Evolutionary conservation across 2,888 invertebrate genomes (phyloP), one percentile per base, ranked within the genome.

Genomic region (Erpobdella octoculata): DNA sequence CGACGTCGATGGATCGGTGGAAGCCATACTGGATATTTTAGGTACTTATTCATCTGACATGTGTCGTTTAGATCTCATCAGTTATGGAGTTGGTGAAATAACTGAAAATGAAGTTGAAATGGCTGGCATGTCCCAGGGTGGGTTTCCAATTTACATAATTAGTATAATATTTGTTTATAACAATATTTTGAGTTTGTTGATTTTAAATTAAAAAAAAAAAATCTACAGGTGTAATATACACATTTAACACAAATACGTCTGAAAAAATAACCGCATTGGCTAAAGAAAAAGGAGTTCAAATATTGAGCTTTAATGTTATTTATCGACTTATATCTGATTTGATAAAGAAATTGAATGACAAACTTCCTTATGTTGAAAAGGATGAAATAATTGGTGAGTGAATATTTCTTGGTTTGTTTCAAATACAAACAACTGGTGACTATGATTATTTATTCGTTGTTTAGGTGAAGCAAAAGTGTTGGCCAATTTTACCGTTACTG

Each of bases 1-100:
- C 31, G 98, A 98, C 84, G 96, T 97, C 1, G 91, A 92, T 82
- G 98, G 98, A 0, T 93, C 94, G 0, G 89, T 96, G 59, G 97
- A 98, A 83, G 96, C 97, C 0, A 90, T 98, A 75, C 83, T 95
- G 74, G 91, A 96, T 81, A 89, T 92, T 12, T 81, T 98, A 71
- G 91, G 90, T 76, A 91, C 92, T 0, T 98, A 96, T 72, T 28
- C 73, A 2, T 74, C 75, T 4, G 71, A 72, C 41, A 76, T 81
- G 72, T 95, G 94, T 78, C 87, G 87, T 62, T 85, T 98, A 18
- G 89, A 92, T 78, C 83, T 98, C 2, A 88, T 97, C 41, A 90
- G 92, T 82, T 93, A 89, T 81, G 95, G 91, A 0, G 91, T 98
- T 1, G 98, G 98, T 0, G 87, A 89, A 61, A 87, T 96, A 5